These are phyloP conservation scores for Lepilemur ruficaudatus DNA, from an alignment of 2,797 vertebrate genomes.

Conservation along the genomic window DNA sequence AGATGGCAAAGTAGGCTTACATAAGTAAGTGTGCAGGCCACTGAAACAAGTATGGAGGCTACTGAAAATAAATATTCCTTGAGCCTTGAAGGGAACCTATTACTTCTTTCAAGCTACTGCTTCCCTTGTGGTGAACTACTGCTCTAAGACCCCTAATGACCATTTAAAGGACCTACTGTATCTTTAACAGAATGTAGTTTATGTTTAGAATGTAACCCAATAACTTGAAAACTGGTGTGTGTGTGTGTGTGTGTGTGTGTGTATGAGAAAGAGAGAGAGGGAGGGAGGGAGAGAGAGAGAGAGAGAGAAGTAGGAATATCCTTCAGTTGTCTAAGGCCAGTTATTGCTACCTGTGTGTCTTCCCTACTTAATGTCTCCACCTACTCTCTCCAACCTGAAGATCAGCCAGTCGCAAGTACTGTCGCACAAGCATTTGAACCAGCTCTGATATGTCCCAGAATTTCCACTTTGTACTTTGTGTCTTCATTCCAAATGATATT, in stretches of 20 bases:
- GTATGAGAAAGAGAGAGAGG: too few relatives aligned
- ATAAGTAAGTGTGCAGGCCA: not conserved
- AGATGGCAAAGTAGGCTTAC: not conserved
- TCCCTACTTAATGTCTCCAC: not conserved
- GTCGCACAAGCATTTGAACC: not conserved
- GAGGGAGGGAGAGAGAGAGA: too few relatives aligned
- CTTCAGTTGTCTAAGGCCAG: not conserved
- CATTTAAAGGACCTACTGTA: not conserved
- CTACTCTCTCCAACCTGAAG: not conserved
- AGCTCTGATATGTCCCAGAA: not conserved
- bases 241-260: not conserved
- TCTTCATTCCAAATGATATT: not conserved
- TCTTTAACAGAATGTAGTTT: slow-evolving; percentile 5
- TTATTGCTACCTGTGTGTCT: not conserved
- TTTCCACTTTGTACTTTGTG: not conserved
- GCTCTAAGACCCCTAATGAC: not conserved
- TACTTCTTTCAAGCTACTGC: not conserved
- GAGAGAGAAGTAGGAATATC: not conserved
- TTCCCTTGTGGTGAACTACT: not conserved
- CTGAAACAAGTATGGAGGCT: not conserved
- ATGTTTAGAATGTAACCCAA: not conserved
- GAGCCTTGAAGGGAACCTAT: not conserved
- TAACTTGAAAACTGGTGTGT: not conserved
- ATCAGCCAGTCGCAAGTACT: not conserved
- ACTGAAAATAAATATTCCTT: not conserved